Conservation (phyloP, 2,113 vertebrate genomes). For the Miniopterus natalensis region DNA sequence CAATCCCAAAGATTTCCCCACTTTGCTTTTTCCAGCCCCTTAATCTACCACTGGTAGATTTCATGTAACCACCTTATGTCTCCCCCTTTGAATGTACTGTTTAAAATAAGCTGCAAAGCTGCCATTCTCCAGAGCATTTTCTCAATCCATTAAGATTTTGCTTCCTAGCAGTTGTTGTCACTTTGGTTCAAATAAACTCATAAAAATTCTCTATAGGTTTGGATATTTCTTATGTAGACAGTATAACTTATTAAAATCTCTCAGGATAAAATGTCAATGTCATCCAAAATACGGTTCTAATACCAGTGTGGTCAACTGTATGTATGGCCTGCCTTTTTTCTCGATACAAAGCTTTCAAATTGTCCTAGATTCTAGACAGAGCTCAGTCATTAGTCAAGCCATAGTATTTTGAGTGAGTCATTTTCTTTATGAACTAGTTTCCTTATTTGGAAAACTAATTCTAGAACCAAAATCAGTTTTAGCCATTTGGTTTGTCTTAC, state of each 20-base stretch:
- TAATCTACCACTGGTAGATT: background rate
- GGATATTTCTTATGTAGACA: background rate
- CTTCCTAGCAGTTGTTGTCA: background rate
- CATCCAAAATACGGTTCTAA: background rate
- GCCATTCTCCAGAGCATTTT: background rate
- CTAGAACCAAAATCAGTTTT: conserved; percentile 55
- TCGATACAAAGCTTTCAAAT: background rate
- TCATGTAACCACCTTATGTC: background rate
- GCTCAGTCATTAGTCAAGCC: background rate
- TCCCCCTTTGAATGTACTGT: background rate
- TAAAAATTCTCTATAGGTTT: background rate
- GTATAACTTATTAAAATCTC: conserved; percentile 41
- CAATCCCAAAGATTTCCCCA: background rate
- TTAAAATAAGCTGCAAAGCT: background rate
- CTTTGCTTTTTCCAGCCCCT: background rate
- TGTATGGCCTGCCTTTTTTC: background rate
- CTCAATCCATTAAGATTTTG: background rate
- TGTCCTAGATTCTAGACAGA: background rate
- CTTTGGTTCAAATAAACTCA: background rate
- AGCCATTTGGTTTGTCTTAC: conserved; percentile 21
- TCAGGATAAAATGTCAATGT: conserved; percentile 11
- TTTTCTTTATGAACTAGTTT: conserved; percentile 61
- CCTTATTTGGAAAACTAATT: conserved; percentile 69
- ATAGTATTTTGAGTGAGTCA: background rate
- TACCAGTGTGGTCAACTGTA: background rate